Conservation (phyloP, 2,888 invertebrate genomes). For the Tetragonisca angustula region DNA sequence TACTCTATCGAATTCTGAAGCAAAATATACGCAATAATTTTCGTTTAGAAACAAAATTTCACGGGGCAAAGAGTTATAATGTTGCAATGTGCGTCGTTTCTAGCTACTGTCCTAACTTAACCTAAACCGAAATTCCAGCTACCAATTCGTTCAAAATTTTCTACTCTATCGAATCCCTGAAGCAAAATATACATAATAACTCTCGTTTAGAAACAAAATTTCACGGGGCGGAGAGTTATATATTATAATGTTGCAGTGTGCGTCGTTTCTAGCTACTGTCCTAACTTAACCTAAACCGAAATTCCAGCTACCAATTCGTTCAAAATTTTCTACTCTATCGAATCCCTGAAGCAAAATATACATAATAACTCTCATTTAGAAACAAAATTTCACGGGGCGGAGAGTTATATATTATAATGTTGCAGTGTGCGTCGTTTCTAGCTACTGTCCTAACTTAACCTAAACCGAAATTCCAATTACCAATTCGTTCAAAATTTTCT, state of each 20-base stretch:
- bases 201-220: neutral
- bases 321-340: neutral
- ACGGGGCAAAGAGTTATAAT: too few relatives aligned
- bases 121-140: too few relatives aligned
- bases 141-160: neutral
- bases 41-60: neutral
- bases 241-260: too few relatives aligned
- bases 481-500: neutral
- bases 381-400: neutral
- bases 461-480: too few relatives aligned
- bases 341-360: neutral
- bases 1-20: neutral
- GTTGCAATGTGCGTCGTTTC: too few relatives aligned
- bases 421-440: conserved; percentile 33
- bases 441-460: neutral
- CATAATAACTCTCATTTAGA: neutral
- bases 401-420: conserved; percentile 15
- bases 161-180: neutral
- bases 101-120: too few relatives aligned
- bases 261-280: too few relatives aligned
- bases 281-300: too few relatives aligned
- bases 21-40: neutral
- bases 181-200: neutral
- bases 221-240: too few relatives aligned
- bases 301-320: too few relatives aligned